Percentiles rank a stretch among this genome's conserved stretches.
These are phyloP conservation scores for Hyles lineata DNA, from an alignment of 2,888 invertebrate species.

Conservation along the genomic window DNA sequence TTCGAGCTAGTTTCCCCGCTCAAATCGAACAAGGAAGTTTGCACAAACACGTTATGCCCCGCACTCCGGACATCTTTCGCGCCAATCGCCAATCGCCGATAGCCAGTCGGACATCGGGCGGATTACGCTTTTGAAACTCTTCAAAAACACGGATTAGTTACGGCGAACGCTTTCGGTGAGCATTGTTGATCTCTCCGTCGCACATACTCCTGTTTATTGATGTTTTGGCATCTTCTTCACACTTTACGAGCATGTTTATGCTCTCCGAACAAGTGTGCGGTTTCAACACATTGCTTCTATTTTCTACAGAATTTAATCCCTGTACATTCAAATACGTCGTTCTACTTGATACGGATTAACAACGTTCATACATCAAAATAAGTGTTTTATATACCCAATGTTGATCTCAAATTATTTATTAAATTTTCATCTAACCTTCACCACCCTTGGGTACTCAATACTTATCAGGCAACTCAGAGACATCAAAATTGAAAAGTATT, in stretches of 20 bases:
- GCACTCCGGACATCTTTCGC: constrained; percentile 50
- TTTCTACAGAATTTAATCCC: too few species aligned
- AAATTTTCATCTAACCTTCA: too few species aligned
- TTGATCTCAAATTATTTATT: too few species aligned
- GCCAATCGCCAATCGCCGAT: constrained; percentile 46
- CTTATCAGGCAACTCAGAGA: not conserved
- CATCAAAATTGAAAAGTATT: not conserved
- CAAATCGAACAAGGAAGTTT: constrained; percentile 57
- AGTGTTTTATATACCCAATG: too few species aligned
- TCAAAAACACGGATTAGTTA: constrained; percentile 24
- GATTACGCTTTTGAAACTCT: constrained; percentile 32
- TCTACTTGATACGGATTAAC: too few species aligned
- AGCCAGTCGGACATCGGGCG: constrained; percentile 24
- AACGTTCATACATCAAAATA: too few species aligned
- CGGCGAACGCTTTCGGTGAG: not conserved
- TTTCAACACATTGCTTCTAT: too few species aligned
- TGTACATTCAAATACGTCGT: too few species aligned
- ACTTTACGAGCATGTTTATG: not conserved
- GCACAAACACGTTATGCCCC: constrained; percentile 55
- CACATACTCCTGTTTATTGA: not conserved
- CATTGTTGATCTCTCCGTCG: constrained; percentile 10
- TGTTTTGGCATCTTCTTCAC: not conserved
- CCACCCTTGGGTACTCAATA: too few species aligned
- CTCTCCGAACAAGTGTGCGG: not conserved
- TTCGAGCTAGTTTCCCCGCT: constrained; percentile 54